Evolutionary conservation across 2,888 invertebrate genomes (phyloP), one percentile per base, ranked within the genome.

Genomic region (Rugalucina vietnamica): DNA sequence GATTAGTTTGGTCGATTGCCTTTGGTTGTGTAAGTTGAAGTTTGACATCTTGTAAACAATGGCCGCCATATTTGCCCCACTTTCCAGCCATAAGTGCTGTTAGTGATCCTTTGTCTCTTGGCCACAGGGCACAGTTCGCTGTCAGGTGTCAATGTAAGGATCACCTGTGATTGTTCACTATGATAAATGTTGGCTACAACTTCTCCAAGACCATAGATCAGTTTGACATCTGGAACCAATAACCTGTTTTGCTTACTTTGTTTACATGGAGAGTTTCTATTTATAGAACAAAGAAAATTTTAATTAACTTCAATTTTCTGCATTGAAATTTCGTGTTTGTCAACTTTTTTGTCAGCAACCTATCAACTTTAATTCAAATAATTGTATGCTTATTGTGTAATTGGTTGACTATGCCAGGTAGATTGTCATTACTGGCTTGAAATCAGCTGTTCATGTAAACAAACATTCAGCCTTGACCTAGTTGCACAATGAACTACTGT

Each of bases 21-120:
- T 18, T 12, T 18, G 24, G 29, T 65, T 65, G 65, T 65, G 65
- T 34, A 65, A 65, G 18, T 54, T 69, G n/a, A 32, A 34, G 36
- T 89, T 82, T 92, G 91, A 93, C 92, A 91, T 92, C 89, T 91
- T 93, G 93, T 94, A 93, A 94, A 94, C 94, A 94, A 94, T 84
- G 88, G 92, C 93, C 88, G 93, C 93, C 93, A 91, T 92, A 85
- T 91, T 92, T 90, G 86, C 78, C 84, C 84, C 80, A 74, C 54
- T 82, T 82, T 72, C 69, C 69, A 36, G n/a, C 69, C 69, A 76
- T 27, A 65, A 29, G 49, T n/a, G 34, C 39, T 43, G 70, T 32
- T 37, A 54, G 27, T 8, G 71, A 71, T 81, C 72, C 82, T 84
- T 86, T 86, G 65, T 65, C 24, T 21, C 32, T 8, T 12, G 43